Evolutionary conservation across 2,113 vertebrate species (phyloP), one percentile per base, ranked within the genome.

Genomic region (Gymnocephalus cernua): DNA sequence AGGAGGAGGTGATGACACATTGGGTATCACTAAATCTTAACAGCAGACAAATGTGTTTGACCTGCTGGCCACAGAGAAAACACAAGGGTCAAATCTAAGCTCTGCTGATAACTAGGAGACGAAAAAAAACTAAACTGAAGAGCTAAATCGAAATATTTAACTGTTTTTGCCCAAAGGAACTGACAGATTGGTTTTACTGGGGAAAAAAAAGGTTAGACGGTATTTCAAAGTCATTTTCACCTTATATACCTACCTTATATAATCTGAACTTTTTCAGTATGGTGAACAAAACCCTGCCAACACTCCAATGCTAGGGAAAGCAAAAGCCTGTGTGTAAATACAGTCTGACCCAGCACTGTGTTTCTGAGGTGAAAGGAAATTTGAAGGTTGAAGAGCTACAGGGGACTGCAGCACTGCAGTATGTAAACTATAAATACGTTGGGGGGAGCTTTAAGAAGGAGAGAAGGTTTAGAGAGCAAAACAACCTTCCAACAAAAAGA

Each of bases 21-120:
- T 80, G 73, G 29, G 29, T 69, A 68, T 70, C 76, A 56, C 35
- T 29, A 82, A 53, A 91, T 78, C 65, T 32, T 35, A 44, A 25
- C 45, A 58, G 61, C 56, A 66, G 70, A 79, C 73, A 67, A 61
- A 74, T 75, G 53, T 44, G 35, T 80, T 73, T 68, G 64, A 59
- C 79, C 62, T 78, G 47, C 41, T 44, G 62, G 73, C 66, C 62
- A 32, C 47, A 59, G 74, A 80, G 35, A 67, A 50, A 70, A 69
- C 25, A 48, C 45, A 56, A 32, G 61, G 29, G 56, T 76, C 61
- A 65, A 18, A 14, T 14, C 9, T 51, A 18, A 72, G 38, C 75
- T 74, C 69, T 50, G 18, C 51, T 50, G 1, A 13, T 23, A 29
- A 10, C 25, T 12, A 4, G 10, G 8, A 51, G 15, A 44, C 1